phyloP scores from a whole-genome alignment of 2,797 vertebrate species.

The Phoeniculus purpureus region DNA sequence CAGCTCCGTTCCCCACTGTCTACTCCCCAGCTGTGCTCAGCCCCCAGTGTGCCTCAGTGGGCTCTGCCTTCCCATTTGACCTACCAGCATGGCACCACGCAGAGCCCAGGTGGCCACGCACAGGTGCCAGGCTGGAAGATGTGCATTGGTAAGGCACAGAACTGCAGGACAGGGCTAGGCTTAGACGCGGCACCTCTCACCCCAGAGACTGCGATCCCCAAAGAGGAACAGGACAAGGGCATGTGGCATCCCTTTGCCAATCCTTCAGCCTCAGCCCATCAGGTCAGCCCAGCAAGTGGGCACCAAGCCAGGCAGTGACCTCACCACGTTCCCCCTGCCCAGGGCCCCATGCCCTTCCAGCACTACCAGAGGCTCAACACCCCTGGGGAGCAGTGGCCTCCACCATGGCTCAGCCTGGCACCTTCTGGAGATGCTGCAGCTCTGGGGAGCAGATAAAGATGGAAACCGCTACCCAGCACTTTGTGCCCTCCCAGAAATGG shows the following conservation, averaged over 20 bases:
- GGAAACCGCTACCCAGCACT: neutral
- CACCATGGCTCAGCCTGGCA: conserved; percentile 5
- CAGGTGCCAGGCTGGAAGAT: neutral
- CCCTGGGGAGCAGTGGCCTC: neutral
- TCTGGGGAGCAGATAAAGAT: neutral
- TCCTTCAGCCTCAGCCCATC: neutral
- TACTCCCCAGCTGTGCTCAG: neutral
- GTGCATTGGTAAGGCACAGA: accelerated
- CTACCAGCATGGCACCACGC: accelerated
- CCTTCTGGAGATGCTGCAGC: conserved; percentile 21
- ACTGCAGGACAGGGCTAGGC: too few species aligned
- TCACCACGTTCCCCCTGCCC: neutral
- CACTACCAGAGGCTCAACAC: neutral
- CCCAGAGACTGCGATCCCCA: neutral
- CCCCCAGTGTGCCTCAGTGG: neutral
- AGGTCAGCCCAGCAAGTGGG: neutral
- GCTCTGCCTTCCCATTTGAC: neutral
- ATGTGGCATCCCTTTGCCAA: accelerated
- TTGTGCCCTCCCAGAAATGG: neutral
- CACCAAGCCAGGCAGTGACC: neutral
- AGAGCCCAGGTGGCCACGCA: accelerated
- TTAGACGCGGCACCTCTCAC: neutral
- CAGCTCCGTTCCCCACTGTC: neutral
- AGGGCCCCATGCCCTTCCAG: neutral
- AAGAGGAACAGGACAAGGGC: neutral